These are phyloP conservation scores for Rallus crepitans DNA, from an alignment of 2,797 vertebrate genomes.

Conservation along the genomic window DNA sequence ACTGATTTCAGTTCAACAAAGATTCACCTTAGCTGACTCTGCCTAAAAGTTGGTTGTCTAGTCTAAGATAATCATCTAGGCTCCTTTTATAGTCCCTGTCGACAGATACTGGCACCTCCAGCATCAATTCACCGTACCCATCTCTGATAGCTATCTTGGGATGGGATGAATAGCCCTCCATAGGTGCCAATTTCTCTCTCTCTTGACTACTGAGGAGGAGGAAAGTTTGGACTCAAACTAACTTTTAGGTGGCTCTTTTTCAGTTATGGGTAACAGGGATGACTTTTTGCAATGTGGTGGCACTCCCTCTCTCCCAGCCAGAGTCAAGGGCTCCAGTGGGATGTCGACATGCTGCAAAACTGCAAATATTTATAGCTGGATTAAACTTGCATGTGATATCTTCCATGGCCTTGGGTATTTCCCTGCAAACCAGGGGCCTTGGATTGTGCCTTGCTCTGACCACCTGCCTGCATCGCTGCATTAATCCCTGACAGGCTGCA, in stretches of 20 bases:
- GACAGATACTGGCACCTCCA: conserved; percentile 45
- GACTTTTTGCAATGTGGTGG: background rate
- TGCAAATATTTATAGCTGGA: background rate
- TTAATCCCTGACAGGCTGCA: background rate
- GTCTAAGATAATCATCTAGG: conserved; percentile 28
- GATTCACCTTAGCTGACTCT: conserved; percentile 55
- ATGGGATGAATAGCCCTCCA: background rate
- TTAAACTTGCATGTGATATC: background rate
- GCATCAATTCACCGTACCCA: background rate
- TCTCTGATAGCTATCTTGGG: background rate
- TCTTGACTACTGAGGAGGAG: background rate
- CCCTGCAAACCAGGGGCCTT: background rate
- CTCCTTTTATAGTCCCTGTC: conserved; percentile 20
- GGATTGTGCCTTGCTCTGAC: background rate
- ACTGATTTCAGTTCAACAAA: background rate
- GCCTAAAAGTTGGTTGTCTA: conserved; percentile 1
- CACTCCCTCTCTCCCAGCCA: background rate
- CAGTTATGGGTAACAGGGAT: background rate
- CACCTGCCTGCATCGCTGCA: background rate
- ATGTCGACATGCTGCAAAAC: background rate
- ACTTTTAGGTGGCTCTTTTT: background rate
- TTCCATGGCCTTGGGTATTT: background rate
- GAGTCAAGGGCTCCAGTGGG: background rate
- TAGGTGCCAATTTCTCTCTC: background rate
- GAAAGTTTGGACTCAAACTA: background rate